These are phyloP conservation scores for Coremacera marginata DNA, from an alignment of 2,888 invertebrate genomes.

Conservation along the genomic window DNA sequence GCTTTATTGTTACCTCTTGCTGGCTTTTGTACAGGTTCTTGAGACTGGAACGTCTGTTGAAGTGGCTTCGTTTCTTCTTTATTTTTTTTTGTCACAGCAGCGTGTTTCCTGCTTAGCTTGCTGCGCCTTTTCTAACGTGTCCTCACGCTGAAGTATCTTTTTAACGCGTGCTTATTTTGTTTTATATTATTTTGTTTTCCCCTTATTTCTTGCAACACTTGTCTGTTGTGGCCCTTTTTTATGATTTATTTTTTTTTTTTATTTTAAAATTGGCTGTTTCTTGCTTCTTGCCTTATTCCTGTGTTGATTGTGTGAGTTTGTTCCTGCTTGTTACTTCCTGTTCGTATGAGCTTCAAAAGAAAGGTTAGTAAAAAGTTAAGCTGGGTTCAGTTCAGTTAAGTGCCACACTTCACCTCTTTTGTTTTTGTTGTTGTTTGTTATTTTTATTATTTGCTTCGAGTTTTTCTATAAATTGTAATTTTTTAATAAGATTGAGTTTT, in stretches of 20 bases:
- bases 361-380: neutral
- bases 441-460: too few relatives aligned
- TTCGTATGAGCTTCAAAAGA: neutral
- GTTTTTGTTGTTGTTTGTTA: too few relatives aligned
- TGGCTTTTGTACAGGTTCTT: constrained; percentile 2
- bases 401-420: too few relatives aligned
- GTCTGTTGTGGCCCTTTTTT: neutral
- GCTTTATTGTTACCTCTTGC: neutral
- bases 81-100: neutral
- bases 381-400: too few relatives aligned
- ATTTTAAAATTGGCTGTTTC: neutral
- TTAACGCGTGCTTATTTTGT: neutral
- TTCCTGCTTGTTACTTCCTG: neutral
- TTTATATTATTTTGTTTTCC: neutral
- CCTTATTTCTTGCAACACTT: neutral
- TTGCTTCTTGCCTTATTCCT: too few relatives aligned
- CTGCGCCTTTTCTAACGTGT: neutral
- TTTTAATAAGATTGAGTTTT: constrained; percentile 33
- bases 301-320: neutral
- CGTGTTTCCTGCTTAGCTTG: neutral
- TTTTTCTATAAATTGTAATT: constrained; percentile 12
- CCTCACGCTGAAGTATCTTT: neutral
- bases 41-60: constrained; percentile 5
- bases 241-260: neutral
- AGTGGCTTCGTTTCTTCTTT: neutral